Base-by-base conservation (phyloP, 1,140 invertebrate genomes). In the Theocolax elegans region DNA sequence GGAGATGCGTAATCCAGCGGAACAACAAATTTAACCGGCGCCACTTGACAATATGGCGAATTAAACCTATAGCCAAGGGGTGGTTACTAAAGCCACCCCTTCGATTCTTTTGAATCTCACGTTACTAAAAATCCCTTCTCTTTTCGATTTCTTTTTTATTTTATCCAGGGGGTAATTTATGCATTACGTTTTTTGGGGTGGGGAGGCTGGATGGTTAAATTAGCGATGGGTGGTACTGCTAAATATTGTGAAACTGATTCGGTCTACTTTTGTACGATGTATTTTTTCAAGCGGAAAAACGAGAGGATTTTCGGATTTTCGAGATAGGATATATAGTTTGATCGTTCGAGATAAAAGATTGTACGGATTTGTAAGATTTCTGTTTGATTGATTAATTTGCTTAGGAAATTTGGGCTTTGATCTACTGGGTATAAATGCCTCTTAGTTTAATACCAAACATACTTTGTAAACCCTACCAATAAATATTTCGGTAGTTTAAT, bases 41-140 rank as follows among this genome's bases (percentile, higher is more conserved):
- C 67, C 77, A 78, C 77, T 78, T 78, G 77, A 76, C 77, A 77
- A 78, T 78, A 75, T 74, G 75, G 60, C 72, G 68, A 76, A 75
- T 76, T 75, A 74, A 74, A 68, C 35, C 59, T 17, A 25, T 13
- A 23, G 35, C 19, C 9, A 42, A 42, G 42, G 21, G 25, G 58
- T n/a, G n/a, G n/a, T n/a, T n/a, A n/a, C n/a, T n/a, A n/a, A n/a
- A n/a, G n/a, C n/a, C n/a, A n/a, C n/a, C n/a, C n/a, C n/a, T n/a
- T n/a, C n/a, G n/a, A n/a, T n/a, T n/a, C n/a, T n/a, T n/a, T n/a
- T n/a, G n/a, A n/a, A n/a, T 6, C 49, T 12, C 12, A 8, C 21
- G 7, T 17, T 65, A 10, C 27, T 13, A 12, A n/a, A n/a, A 17
- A 31, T 44, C 29, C 38, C 19, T 38, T 56, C 51, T 42, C 51